Conservation (phyloP, 1,140 invertebrate species). For the Drosophila yakuba region DNA sequence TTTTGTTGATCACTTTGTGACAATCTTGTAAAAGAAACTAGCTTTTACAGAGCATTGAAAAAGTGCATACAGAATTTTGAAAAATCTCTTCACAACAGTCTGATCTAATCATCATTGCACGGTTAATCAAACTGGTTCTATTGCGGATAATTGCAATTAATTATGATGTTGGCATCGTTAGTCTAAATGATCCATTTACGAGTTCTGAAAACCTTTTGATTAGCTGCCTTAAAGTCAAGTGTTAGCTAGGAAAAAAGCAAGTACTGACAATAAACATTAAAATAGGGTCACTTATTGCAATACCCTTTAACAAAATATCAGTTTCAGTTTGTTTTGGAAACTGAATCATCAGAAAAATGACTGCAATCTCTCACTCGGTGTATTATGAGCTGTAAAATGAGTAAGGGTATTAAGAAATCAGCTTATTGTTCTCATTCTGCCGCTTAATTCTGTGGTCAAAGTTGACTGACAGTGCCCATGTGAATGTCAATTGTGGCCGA, state of each 20-base stretch:
- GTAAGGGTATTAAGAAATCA: background rate
- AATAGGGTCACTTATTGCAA: background rate
- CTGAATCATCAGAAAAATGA: background rate
- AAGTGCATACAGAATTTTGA: no score
- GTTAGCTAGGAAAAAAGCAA: background rate
- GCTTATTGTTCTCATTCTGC: conserved; percentile 21
- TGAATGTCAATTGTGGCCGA: conserved; percentile 58
- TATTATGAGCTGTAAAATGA: background rate
- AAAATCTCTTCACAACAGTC: no score
- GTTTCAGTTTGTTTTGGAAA: background rate
- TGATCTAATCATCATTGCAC: background rate
- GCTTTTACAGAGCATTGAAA: no score
- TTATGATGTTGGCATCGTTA: background rate
- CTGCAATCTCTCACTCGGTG: background rate
- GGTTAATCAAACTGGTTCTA: background rate
- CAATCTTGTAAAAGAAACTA: no score
- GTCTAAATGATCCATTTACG: background rate
- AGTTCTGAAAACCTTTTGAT: conserved; percentile 5
- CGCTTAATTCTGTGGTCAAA: conserved; percentile 68
- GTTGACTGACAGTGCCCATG: conserved; percentile 67
- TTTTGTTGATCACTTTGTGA: no score
- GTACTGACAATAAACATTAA: background rate
- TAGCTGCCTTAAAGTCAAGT: background rate
- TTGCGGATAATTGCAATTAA: background rate
- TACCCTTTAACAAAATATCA: no score